Conservation (phyloP, 2,797 vertebrate species). For the Hyperoplus lanceolatus region DNA sequence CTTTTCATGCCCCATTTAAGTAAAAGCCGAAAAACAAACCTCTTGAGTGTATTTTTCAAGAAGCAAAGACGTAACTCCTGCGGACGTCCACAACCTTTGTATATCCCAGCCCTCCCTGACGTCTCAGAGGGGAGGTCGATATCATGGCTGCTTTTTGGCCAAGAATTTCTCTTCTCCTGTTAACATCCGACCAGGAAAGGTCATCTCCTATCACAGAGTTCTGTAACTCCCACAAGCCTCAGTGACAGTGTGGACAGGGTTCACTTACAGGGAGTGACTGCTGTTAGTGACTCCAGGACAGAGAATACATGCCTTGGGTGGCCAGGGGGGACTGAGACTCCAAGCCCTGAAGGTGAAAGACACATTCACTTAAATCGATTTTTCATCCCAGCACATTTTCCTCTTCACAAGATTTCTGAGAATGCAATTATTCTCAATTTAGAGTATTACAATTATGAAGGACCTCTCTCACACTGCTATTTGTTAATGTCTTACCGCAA, state of each 20-base stretch:
- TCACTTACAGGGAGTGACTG: slow-evolving; percentile 27
- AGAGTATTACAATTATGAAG: slow-evolving; percentile 55
- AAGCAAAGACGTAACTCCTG: neutral
- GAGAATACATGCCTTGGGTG: slow-evolving; percentile 22
- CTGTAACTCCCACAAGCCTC: slow-evolving; percentile 4
- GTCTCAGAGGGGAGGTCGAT: slow-evolving; percentile 15
- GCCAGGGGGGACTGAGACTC: neutral
- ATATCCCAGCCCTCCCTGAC: neutral
- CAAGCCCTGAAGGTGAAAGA: slow-evolving; percentile 15
- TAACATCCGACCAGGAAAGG: slow-evolving; percentile 30
- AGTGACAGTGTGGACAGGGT: slow-evolving; percentile 17
- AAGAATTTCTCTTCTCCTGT: neutral
- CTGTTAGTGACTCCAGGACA: slow-evolving; percentile 34
- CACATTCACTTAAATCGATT: slow-evolving; percentile 19
- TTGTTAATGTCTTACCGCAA: slow-evolving; percentile 49
- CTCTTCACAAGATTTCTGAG: slow-evolving; percentile 26
- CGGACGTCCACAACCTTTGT: slow-evolving; percentile 24
- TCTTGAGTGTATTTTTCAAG: neutral
- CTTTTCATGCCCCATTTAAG: slow-evolving; percentile 4
- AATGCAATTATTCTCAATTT: slow-evolving; percentile 56
- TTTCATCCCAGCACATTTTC: slow-evolving; percentile 19
- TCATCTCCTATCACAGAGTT: slow-evolving; percentile 22
- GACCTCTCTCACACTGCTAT: slow-evolving; percentile 17
- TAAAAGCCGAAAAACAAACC: slow-evolving; percentile 16
- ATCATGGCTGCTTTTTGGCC: neutral